Evolutionary conservation across 2,797 vertebrate genomes (phyloP).

Genomic region (Yasuhikotakia modesta): DNA sequence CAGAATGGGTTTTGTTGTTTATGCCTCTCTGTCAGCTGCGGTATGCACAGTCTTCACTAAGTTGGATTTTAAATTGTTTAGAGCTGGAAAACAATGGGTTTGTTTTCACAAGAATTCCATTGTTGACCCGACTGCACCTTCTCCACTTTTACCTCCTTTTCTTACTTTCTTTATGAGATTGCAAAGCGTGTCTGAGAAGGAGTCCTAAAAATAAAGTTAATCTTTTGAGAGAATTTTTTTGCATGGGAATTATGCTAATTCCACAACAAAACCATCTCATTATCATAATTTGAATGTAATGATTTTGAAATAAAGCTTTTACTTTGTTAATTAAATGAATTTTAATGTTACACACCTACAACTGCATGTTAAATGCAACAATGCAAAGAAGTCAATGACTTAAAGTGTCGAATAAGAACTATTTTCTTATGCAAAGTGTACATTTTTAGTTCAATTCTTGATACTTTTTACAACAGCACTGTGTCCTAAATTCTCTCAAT

Average conservation of each 20-base stretch:
- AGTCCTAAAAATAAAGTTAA: too few species aligned
- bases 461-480: background rate
- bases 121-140: background rate
- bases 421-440: too few species aligned
- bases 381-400: too few species aligned
- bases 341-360: too few species aligned
- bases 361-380: too few species aligned
- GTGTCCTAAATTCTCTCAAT: background rate
- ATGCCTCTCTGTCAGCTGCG: slow-evolving; percentile 23
- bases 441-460: background rate
- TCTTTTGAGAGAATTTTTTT: too few species aligned
- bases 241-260: too few species aligned
- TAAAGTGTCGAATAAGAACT: too few species aligned
- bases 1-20: background rate
- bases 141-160: slow-evolving; percentile 1
- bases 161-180: slow-evolving; percentile 5
- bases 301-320: too few species aligned
- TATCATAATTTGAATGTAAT: too few species aligned
- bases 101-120: slow-evolving; percentile 16
- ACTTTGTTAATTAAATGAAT: too few species aligned
- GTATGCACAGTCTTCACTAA: slow-evolving; percentile 1
- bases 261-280: too few species aligned
- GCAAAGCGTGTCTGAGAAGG: background rate
- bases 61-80: slow-evolving; percentile 22
- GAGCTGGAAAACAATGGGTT: slow-evolving; percentile 18